Conservation (phyloP, 92 coral and sea anemone species). For the Parazoanthus atlanticus region DNA sequence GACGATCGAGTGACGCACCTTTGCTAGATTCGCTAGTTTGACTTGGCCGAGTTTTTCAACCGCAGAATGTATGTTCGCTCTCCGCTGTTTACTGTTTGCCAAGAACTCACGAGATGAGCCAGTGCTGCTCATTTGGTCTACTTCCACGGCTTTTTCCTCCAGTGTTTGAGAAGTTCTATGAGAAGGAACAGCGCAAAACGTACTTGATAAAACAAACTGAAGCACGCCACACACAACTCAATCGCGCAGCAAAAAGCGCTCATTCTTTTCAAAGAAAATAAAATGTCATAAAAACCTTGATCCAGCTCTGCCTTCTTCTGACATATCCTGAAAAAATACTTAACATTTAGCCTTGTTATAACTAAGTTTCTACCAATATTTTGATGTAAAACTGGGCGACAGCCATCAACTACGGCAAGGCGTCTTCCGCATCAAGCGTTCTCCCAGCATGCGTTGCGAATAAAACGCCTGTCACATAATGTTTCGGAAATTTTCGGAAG, state of each 20-base stretch:
- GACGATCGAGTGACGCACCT: slow-evolving; percentile 5
- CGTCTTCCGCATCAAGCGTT: slow-evolving; percentile 55
- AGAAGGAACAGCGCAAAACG: slow-evolving; percentile 1
- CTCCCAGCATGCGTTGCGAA: slow-evolving; percentile 49
- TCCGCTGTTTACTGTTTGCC: slow-evolving; percentile 2
- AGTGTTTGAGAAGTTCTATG: not conserved
- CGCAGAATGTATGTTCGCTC: slow-evolving; percentile 14
- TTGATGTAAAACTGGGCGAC: not conserved
- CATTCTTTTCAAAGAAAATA: not conserved
- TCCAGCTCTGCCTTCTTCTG: not conserved
- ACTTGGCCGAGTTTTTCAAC: slow-evolving; percentile 28
- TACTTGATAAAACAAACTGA: not conserved
- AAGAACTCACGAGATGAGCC: not conserved
- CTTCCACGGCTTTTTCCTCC: not conserved
- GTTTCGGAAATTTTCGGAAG: slow-evolving; percentile 25
- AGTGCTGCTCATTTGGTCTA: not conserved
- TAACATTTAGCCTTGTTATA: not conserved
- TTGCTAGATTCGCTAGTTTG: not conserved
- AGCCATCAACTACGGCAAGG: slow-evolving; percentile 63
- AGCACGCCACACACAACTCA: not conserved
- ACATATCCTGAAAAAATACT: not conserved
- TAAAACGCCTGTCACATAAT: slow-evolving; percentile 59
- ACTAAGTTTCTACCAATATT: not conserved
- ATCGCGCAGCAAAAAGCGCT: slow-evolving; percentile 1
- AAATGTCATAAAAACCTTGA: not conserved